Evolutionary conservation across 2,797 vertebrate genomes (phyloP), one percentile per base, ranked within the genome.

Genomic region (Myripristis jacobus): DNA sequence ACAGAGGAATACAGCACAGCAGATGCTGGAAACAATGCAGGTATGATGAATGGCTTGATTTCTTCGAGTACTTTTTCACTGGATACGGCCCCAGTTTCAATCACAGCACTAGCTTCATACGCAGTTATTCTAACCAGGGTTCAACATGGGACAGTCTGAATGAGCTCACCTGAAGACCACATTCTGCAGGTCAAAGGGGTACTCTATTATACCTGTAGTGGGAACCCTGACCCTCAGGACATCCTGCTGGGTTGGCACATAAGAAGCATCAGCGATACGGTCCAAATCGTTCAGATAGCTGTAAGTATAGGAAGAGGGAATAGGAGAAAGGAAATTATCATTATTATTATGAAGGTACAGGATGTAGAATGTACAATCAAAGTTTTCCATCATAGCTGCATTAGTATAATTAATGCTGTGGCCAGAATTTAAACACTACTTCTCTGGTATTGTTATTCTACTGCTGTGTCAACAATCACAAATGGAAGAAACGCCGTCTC

Each of bases 161-260:
- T 13, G 29, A 18, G 21, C 85, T 89, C 84, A 97, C 96, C 95
- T 95, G 90, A 98, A 96, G 64, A 95, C 81, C 87, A 92, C 94
- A 46, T 93, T 95, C 89, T 96, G 91, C 80, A 96, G 88, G 90
- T 96, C 91, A 81, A 96, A 97, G 2, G 94, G 93, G 74, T 96
- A 96, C 76, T 96, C 93, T 0, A 93, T 95, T 70, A 96, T 97
- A 80, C 95, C 95, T 0, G 94, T 95, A 1, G 95, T 94, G 81
- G 95, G 93, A 48, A 96, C 93, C 69, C 92, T 79, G 77, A 96
- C 94, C 81, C 95, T 91, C 67, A 97, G 94, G 50, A 96, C 91
- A 21, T 96, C 95, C 91, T 97, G 95, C 81, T 96, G 94, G 0
- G 91, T 94, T 2, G 95, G 95, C 76, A 97, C 84, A 51, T 95